Conservation (phyloP, 2,113 vertebrate genomes). For the Chionodraco myersi region DNA sequence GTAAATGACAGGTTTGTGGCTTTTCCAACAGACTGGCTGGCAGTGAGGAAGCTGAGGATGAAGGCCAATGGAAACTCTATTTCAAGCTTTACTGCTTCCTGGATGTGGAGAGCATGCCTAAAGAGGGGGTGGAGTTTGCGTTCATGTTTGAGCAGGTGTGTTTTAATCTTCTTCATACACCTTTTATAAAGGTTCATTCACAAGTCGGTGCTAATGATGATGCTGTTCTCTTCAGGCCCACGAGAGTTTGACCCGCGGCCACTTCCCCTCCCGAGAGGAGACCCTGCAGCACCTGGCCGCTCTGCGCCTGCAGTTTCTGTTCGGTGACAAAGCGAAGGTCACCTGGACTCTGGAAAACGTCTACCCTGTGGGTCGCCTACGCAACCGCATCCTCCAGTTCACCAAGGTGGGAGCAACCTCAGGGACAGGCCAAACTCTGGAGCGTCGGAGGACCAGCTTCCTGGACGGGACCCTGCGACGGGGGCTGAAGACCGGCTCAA, state of each 20-base stretch:
- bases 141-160: conserved; percentile 97
- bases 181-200: conserved; percentile 45
- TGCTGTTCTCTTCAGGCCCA: conserved; percentile 84
- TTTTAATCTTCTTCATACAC: not conserved
- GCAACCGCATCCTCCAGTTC: conserved; percentile 89
- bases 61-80: conserved; percentile 91
- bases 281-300: conserved; percentile 92
- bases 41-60: conserved; percentile 87
- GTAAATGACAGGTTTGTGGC: conserved; percentile 21
- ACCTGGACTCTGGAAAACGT: conserved; percentile 88
- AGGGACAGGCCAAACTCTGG: conserved; percentile 84
- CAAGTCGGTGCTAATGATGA: too few species aligned
- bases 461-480: conserved; percentile 91
- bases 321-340: conserved; percentile 87
- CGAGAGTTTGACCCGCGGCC: conserved; percentile 90
- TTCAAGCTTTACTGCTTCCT: conserved; percentile 96
- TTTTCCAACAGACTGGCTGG: conserved; percentile 83
- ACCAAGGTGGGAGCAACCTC: conserved; percentile 84
- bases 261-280: conserved; percentile 92
- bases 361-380: conserved; percentile 90
- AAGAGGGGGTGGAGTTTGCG: conserved; percentile 93
- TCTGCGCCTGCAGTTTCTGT: conserved; percentile 90
- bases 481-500: conserved; percentile 90
- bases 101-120: conserved; percentile 93
- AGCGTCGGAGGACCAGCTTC: conserved; percentile 90